Base-by-base conservation (phyloP, 2,113 vertebrate genomes). In the Caracal caracal region DNA sequence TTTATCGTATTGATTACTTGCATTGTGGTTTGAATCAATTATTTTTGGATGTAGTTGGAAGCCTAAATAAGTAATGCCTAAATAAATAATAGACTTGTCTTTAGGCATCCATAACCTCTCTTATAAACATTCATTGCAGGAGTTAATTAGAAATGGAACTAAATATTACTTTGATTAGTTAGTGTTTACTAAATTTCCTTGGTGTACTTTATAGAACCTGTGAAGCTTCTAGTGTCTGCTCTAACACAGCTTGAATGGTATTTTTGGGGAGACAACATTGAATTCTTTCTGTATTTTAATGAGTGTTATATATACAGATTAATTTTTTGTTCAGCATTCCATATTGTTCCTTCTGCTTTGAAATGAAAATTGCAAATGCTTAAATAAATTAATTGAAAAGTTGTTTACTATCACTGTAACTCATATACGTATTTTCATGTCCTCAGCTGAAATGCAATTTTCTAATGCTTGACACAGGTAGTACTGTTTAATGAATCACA, bases 81-180 rank as follows among this genome's bases (percentile, higher is more conserved):
- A 97, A 75, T 97, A 96, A 97, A 92, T 96, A 98, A 96, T 97
- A 97, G 75, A 95, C 63, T 88, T 97, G 91, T 96, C 86, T 90
- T 96, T 86, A 93, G 49, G 75, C 92, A 94, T 94, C 75, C 66
- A 63, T 94, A 94, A 51, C 95, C 70, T 95, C 43, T 92, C 71
- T 92, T 83, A 81, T 17, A 96, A 88, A 87, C 70, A 85, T 92
- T 96, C 59, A 75, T 97, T 96, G 89, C 9, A n/a, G 73, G 59
- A 97, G 63, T 95, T 98, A 94, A 96, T 96, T 96, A 80, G 83
- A 97, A 97, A 92, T 97, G 75, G 61, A 94, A 88, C 89, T 94
- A 97, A 97, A 95, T 98, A 98, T 92, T 97, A 56, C 75, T 95
- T 97, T 97, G 94, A 96, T 97, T 96, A 96, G 97, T 97, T 95